phyloP scores from a whole-genome alignment of 2,888 invertebrate genomes.

The Aleiodes leptofemur region DNA sequence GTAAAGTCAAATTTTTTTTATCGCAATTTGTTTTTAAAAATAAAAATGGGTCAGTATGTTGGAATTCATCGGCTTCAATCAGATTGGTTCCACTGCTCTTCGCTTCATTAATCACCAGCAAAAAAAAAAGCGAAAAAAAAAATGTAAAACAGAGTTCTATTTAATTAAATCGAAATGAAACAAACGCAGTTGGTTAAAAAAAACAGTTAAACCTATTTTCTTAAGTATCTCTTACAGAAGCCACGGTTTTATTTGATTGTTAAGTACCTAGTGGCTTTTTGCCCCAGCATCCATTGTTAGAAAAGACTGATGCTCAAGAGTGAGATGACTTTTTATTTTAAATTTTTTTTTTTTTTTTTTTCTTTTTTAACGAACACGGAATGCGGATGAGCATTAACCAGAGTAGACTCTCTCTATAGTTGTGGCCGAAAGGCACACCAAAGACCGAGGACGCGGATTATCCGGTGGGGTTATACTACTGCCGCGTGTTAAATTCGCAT shows the following conservation, averaged over 20 bases:
- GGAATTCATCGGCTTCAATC: too few relatives aligned
- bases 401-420: too few relatives aligned
- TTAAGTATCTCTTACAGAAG: constrained; percentile 24
- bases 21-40: too few relatives aligned
- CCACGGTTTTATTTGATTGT: constrained; percentile 5
- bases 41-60: too few relatives aligned
- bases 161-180: neutral
- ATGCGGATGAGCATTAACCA: constrained; percentile 49
- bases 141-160: too few relatives aligned
- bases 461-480: constrained; percentile 34
- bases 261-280: constrained; percentile 2
- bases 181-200: constrained; percentile 13
- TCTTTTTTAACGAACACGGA: constrained; percentile 41
- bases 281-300: constrained; percentile 9
- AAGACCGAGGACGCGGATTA: constrained; percentile 53
- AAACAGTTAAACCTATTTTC: constrained; percentile 33
- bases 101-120: too few relatives aligned
- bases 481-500: constrained; percentile 58
- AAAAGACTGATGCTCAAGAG: neutral
- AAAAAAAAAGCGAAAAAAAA: too few relatives aligned
- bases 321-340: too few relatives aligned
- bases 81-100: too few relatives aligned
- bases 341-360: too few relatives aligned
- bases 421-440: too few relatives aligned
- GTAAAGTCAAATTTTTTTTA: too few relatives aligned